Evolutionary conservation across 2,113 vertebrate species (phyloP).

Genomic region (Calyptommatus sinebrachiatus): DNA sequence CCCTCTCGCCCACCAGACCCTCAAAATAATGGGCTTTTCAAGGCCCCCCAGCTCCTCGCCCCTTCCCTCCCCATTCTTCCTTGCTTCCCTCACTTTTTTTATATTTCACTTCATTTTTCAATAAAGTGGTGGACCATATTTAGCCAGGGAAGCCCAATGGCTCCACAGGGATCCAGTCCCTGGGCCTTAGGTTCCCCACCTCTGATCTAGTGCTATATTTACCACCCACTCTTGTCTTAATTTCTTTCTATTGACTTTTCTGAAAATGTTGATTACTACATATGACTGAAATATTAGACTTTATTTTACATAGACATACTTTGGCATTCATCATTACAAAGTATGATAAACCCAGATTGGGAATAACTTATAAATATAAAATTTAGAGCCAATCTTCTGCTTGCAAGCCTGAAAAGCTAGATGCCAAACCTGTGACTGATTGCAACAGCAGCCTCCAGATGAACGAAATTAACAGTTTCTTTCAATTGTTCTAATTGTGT

Average conservation of each 20-base stretch:
- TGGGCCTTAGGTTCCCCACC: too few species aligned
- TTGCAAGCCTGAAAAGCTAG: slow-evolving; percentile 62
- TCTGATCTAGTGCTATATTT: background rate
- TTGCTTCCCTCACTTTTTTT: too few species aligned
- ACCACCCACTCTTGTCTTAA: background rate
- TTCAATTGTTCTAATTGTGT: slow-evolving; percentile 74
- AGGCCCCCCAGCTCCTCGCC: too few species aligned
- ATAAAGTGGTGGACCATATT: too few species aligned
- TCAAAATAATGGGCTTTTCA: too few species aligned
- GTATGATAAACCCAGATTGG: slow-evolving; percentile 57
- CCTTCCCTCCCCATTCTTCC: too few species aligned
- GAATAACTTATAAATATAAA: slow-evolving; percentile 67
- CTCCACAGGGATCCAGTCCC: too few species aligned
- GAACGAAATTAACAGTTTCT: slow-evolving; percentile 76
- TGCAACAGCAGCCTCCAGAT: slow-evolving; percentile 63
- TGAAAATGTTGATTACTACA: background rate
- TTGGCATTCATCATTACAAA: slow-evolving; percentile 56
- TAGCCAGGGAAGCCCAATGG: too few species aligned
- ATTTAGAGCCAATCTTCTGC: slow-evolving; percentile 2
- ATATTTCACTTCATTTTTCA: too few species aligned
- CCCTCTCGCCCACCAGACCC: too few species aligned
- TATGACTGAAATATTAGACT: background rate
- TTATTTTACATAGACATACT: background rate
- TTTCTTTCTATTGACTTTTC: background rate
- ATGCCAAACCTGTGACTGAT: slow-evolving; percentile 62